Base-by-base conservation (phyloP, 2,888 invertebrate species). In the Mimachlamys varia region DNA sequence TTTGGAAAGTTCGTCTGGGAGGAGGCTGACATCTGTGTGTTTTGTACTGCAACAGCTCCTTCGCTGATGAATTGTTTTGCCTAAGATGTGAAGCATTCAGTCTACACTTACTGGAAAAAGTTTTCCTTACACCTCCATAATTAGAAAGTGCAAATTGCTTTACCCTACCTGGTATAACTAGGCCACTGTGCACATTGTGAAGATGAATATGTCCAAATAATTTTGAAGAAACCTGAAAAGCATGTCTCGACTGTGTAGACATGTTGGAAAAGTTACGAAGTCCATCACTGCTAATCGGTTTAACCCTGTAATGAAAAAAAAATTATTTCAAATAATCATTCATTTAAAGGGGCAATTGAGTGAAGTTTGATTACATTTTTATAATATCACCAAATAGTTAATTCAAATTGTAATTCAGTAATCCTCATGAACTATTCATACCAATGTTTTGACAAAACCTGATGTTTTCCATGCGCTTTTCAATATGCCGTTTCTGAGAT, bases 21-120 rank as follows among this genome's bases (percentile, higher is more conserved):
- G 76, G 22, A 76, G 76, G 76, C 13, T 76, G 58, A 58, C 58
- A 22, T 58, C 58, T 27, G 76, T 76, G 76, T 76, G 76, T 76
- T 0, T 76, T 76, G 0, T 33, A 1, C 22, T 76, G 76, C 33
- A 76, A 33, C 22, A 76, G 22, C 76, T 33, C 33, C 33, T 33
- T 76, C 0, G 22, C 76, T 27, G 22, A 13, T 33, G 33, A 27
- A 76, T 27, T 15, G 12, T 13, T 33, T 0, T 76, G 76, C 17
- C 76, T 22, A 7, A 76, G 4, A 27, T 27, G 33, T 27, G 76
- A 27, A 4, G 76, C 7, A 22, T 76, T 76, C 12, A 27, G 27
- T 13, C 33, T 76, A 76, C 76, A 33, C 15, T 27, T 76, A 76
- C 76, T 76, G 12, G 33, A 12, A 76, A 76, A 76, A 76, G 76